phyloP scores from a whole-genome alignment of 2,888 invertebrate species.

The Trichopria drosophilae region DNA sequence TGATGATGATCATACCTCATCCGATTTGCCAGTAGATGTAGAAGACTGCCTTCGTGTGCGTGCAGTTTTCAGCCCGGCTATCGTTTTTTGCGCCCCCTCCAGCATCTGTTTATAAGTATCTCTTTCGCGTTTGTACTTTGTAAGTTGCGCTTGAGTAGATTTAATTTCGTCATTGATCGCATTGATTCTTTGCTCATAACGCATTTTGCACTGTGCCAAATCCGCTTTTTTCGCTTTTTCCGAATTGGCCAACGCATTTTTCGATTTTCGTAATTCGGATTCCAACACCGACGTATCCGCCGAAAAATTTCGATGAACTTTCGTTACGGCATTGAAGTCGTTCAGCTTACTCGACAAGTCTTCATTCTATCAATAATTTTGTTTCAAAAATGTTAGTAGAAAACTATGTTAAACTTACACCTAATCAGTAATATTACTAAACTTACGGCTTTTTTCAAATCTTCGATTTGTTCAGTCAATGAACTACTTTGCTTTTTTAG shows the following conservation, averaged over 20 bases:
- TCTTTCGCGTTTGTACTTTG: slow-evolving; percentile 82
- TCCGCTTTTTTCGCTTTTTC: slow-evolving; percentile 79
- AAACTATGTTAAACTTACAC: neutral
- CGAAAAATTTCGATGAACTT: slow-evolving; percentile 77
- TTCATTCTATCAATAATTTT: slow-evolving; percentile 65
- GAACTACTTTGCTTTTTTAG: slow-evolving; percentile 70
- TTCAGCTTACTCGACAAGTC: slow-evolving; percentile 78
- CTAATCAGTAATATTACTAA: neutral
- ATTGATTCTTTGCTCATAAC: slow-evolving; percentile 83
- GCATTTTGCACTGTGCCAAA: slow-evolving; percentile 76
- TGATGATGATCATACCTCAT: slow-evolving; percentile 63
- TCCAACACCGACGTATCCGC: slow-evolving; percentile 77
- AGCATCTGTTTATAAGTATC: slow-evolving; percentile 89
- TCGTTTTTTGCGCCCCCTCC: slow-evolving; percentile 82
- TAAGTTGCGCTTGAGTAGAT: slow-evolving; percentile 74
- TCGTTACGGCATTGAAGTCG: slow-evolving; percentile 82
- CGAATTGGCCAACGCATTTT: slow-evolving; percentile 66
- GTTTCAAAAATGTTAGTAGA: neutral
- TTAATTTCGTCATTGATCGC: slow-evolving; percentile 81
- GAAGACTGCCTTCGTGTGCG: slow-evolving; percentile 50
- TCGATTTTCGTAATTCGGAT: slow-evolving; percentile 72
- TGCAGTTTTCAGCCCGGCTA: slow-evolving; percentile 72
- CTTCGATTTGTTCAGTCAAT: slow-evolving; percentile 73
- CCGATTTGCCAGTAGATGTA: slow-evolving; percentile 73
- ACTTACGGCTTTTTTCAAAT: slow-evolving; percentile 67